Percentiles rank a stretch among this genome's conserved stretches.
Evolutionary conservation across 2,113 vertebrate genomes (phyloP).

Genomic region (Chloroceryle aenea): DNA sequence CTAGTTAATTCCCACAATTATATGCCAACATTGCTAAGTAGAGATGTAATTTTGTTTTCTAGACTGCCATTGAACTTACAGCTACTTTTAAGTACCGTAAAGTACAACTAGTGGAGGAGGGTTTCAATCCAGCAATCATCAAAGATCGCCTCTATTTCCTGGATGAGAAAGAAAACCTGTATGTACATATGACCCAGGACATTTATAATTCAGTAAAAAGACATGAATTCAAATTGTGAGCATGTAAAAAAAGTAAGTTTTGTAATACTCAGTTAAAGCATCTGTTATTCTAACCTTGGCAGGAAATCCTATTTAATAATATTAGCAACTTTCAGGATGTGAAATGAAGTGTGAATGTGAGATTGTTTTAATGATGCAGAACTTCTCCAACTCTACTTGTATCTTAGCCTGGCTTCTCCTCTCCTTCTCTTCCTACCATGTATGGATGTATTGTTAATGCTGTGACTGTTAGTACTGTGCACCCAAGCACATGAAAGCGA

Average conservation of each 20-base stretch:
- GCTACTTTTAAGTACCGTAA: conserved; percentile 87
- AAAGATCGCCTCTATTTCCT: conserved; percentile 81
- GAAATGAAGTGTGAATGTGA: neutral
- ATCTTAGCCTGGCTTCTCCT: neutral
- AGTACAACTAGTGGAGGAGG: conserved; percentile 80
- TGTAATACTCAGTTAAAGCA: neutral
- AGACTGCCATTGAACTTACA: conserved; percentile 77
- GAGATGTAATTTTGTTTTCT: conserved; percentile 14
- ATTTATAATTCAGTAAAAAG: conserved; percentile 75
- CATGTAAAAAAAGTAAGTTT: neutral
- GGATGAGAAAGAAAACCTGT: conserved; percentile 79
- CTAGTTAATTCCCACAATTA: neutral
- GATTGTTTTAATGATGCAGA: neutral
- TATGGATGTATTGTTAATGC: neutral
- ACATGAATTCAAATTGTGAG: conserved; percentile 62
- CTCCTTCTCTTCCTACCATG: neutral
- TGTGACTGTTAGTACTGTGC: neutral
- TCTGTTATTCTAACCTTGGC: neutral
- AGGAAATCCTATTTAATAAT: neutral
- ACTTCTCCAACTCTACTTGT: neutral
- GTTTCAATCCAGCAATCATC: conserved; percentile 79
- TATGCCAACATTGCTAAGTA: neutral
- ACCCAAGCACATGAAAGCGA: neutral
- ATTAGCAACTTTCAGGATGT: neutral
- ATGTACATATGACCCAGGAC: conserved; percentile 82